Conservation (phyloP, 1,140 invertebrate species). For the Neuroterus valhalla region DNA sequence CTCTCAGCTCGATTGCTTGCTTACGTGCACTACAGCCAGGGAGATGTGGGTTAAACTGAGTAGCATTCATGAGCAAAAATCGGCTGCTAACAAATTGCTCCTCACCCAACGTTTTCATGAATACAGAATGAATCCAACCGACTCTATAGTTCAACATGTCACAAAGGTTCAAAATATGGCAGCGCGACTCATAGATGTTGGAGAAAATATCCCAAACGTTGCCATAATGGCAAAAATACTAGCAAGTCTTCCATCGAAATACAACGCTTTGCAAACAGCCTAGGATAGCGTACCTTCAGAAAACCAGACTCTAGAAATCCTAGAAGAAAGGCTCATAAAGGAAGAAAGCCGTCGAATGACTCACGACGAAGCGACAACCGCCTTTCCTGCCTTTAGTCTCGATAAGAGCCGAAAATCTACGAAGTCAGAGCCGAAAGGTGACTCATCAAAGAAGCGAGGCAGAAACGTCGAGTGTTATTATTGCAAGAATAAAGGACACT, state of each 20-base stretch:
- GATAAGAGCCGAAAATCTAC: neutral
- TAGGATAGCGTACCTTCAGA: slow-evolving; percentile 27
- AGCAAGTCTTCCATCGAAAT: slow-evolving; percentile 32
- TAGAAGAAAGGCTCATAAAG: slow-evolving; percentile 35
- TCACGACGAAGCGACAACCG: slow-evolving; percentile 1
- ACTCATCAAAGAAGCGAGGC: neutral
- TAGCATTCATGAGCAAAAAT: too few relatives aligned
- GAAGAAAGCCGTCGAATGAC: slow-evolving; percentile 27
- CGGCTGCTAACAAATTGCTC: neutral
- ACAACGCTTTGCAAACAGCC: slow-evolving; percentile 24
- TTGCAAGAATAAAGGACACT: slow-evolving; percentile 46
- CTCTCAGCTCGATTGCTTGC: neutral
- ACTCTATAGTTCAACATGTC: slow-evolving; percentile 32
- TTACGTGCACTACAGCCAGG: too few relatives aligned
- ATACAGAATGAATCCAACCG: slow-evolving; percentile 8
- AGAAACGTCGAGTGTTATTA: slow-evolving; percentile 36
- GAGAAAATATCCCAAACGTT: slow-evolving; percentile 26
- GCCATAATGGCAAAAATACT: slow-evolving; percentile 39
- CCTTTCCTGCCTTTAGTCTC: slow-evolving; percentile 23
- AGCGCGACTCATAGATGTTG: slow-evolving; percentile 35
- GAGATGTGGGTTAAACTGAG: too few relatives aligned
- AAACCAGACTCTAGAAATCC: slow-evolving; percentile 23
- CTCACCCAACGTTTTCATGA: slow-evolving; percentile 28
- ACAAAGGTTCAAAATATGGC: slow-evolving; percentile 35
- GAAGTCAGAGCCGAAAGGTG: neutral